Base-by-base conservation (phyloP, 1,140 invertebrate species). In the Anastatus disparis region DNA sequence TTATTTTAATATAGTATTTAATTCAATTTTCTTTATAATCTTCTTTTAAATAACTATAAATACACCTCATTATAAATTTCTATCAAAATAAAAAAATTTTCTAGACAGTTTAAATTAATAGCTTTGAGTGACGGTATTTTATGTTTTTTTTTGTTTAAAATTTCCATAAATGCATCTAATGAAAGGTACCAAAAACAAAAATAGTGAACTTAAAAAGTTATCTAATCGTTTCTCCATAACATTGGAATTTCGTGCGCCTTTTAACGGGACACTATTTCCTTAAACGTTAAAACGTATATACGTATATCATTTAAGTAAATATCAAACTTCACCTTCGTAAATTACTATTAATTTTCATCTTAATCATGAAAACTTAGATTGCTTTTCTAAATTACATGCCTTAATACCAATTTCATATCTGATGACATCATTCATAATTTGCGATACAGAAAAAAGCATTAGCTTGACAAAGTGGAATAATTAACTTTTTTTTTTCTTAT, bases 241-340 rank as follows among this genome's bases (percentile, higher is more conserved):
- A 50, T 50, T n/a, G 26, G 27, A 13, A 22, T 24, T 17, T 10
- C 44, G n/a, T 10, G 10, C 12, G 24, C 12, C 50, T 52, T n/a
- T 52, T 27, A 52, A 52, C 26, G 50, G 50, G 24, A 52, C 50
- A 27, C 22, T 4, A 20, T 52, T 52, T 52, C 50, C 20, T 52
- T 15, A 52, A 52, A 15, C 50, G 24, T 15, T 10, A 1, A 0
- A n/a, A 9, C 17, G 44, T 17, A 17, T 17, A 15, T 7, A 52
- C 48, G 24, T 13, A 27, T 31, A 55, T 55, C 27, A 55, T 31
- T n/a, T 55, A 55, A 13, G 27, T 13, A 17, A 20, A 56, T 56
- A 31, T 56, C 15, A 56, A 31, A 35, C 29, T 38, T 29, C 50
- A 52, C 50, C 50, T 52, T 52, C 50, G 50, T 26, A 27, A 22